A percentile compares a stretch with the other conserved stretches of the same genome.
Evolutionary conservation across 1,140 invertebrate species (phyloP).

Genomic region (Drosophila triauraria): DNA sequence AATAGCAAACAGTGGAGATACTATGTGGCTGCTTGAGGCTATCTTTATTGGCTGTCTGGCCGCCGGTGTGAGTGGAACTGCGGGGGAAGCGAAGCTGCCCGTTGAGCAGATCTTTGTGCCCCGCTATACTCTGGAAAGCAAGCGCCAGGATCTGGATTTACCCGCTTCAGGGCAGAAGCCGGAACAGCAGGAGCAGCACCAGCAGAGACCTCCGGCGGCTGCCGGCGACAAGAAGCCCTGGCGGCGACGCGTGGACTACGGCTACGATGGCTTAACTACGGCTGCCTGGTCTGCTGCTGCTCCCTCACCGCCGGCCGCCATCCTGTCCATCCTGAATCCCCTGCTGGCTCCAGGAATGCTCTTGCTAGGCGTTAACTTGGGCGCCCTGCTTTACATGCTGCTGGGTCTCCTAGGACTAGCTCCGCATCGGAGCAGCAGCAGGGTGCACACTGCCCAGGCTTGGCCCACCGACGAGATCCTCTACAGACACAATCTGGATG

Average conservation of each 20-base stretch:
- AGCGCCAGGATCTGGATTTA: slow-evolving; percentile 48
- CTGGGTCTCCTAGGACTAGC: slow-evolving; percentile 56
- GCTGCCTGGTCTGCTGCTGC: slow-evolving; percentile 30
- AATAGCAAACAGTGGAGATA: slow-evolving; percentile 26
- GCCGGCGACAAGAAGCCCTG: slow-evolving; percentile 49
- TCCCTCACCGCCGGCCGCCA: slow-evolving; percentile 11
- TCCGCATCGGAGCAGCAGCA: slow-evolving; percentile 28
- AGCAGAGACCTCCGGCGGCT: neutral
- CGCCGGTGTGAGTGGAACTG: neutral
- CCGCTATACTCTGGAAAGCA: slow-evolving; percentile 61
- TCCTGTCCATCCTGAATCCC: slow-evolving; percentile 25
- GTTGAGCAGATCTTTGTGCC: slow-evolving; percentile 25
- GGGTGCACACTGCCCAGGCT: neutral
- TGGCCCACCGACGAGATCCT: slow-evolving; percentile 32
- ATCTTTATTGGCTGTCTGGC: slow-evolving; percentile 37
- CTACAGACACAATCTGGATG: slow-evolving; percentile 50
- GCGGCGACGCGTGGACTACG: slow-evolving; percentile 58
- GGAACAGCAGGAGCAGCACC: neutral
- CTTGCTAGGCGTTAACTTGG: slow-evolving; percentile 61
- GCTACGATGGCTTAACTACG: slow-evolving; percentile 21
- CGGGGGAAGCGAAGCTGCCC: slow-evolving; percentile 14
- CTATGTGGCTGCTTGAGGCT: slow-evolving; percentile 31
- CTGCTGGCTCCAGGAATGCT: slow-evolving; percentile 57
- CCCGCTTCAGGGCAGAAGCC: slow-evolving; percentile 1
- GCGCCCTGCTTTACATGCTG: slow-evolving; percentile 62